These are phyloP conservation scores for Athrips mouffetella DNA, from an alignment of 2,888 invertebrate genomes.

Conservation along the genomic window DNA sequence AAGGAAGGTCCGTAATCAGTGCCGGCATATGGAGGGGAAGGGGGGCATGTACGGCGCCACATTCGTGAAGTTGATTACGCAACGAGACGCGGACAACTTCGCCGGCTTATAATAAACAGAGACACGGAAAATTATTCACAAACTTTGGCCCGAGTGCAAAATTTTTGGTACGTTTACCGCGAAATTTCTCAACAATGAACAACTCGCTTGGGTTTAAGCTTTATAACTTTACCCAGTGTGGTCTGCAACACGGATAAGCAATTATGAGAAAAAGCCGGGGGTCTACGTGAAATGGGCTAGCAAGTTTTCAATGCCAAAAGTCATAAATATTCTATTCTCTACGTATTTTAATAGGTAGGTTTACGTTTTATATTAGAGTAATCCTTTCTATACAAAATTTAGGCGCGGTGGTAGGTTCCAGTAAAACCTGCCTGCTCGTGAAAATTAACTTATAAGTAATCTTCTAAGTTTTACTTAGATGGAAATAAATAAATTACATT, in stretches of 20 bases:
- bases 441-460: too few species aligned
- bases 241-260: conserved; percentile 49
- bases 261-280: conserved; percentile 23
- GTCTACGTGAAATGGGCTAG: neutral
- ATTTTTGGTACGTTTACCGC: conserved; percentile 74
- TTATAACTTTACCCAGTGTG: conserved; percentile 54
- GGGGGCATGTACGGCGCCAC: conserved; percentile 39
- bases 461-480: too few species aligned
- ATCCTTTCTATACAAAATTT: too few species aligned
- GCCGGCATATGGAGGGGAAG: too few species aligned
- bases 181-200: conserved; percentile 71
- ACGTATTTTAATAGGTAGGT: too few species aligned
- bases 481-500: too few species aligned
- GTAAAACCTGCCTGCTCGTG: too few species aligned
- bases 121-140: conserved; percentile 74
- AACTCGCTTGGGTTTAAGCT: conserved; percentile 66
- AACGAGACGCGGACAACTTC: conserved; percentile 62
- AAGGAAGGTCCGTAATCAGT: conserved; percentile 39
- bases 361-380: too few species aligned
- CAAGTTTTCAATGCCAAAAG: too few species aligned
- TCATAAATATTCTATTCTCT: too few species aligned
- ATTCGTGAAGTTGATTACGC: conserved; percentile 61
- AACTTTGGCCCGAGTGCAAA: conserved; percentile 67
- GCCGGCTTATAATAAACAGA: conserved; percentile 72
- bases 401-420: too few species aligned